Percentiles rank a stretch among this genome's conserved stretches.
Conservation (phyloP, 2,113 vertebrate species). For the Mobula birostris region DNA sequence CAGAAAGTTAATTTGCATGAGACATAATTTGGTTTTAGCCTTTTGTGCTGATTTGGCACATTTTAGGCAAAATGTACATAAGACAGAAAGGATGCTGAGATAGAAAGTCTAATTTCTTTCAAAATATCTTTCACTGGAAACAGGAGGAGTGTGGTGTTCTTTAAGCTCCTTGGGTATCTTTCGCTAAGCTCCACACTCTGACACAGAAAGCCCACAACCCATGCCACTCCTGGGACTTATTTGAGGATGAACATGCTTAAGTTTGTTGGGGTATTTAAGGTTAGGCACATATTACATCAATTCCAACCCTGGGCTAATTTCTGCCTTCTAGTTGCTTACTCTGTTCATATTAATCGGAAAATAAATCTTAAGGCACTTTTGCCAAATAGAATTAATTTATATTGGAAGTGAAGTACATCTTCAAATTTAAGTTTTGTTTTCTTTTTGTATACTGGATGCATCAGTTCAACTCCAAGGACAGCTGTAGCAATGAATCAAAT, state of each 20-base stretch:
- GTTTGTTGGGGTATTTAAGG: neutral
- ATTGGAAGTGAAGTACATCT: neutral
- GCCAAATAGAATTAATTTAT: no score
- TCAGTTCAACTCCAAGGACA: neutral
- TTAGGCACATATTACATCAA: neutral
- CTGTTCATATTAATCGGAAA: neutral
- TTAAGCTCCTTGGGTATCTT: neutral
- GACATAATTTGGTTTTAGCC: neutral
- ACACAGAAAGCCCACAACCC: neutral
- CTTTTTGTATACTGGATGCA: neutral
- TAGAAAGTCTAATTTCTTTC: neutral
- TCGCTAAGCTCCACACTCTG: neutral
- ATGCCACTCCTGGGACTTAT: neutral
- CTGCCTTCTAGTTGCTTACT: neutral
- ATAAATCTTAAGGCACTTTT: neutral
- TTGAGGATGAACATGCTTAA: neutral
- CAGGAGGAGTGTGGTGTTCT: neutral
- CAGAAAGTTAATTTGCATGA: neutral
- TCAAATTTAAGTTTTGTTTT: neutral
- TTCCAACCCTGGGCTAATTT: neutral
- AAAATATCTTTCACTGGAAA: neutral
- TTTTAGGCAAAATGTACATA: neutral
- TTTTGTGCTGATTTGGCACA: neutral
- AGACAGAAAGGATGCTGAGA: no score
- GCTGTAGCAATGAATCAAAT: constrained; percentile 25